These are phyloP conservation scores for Indicator indicator DNA, from an alignment of 2,113 vertebrate genomes.

Conservation along the genomic window DNA sequence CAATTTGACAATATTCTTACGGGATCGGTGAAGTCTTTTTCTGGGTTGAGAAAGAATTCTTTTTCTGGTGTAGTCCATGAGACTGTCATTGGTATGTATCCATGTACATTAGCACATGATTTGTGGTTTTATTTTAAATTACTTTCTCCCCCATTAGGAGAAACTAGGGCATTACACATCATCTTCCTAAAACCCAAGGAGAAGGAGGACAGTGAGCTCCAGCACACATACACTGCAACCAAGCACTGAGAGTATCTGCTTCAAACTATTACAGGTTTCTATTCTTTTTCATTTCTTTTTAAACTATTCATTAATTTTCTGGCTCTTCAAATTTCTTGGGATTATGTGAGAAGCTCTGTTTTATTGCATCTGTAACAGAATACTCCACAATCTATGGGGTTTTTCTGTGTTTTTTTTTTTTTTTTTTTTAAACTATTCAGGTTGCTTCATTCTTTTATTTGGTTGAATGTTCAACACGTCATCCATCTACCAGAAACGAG, in stretches of 20 bases:
- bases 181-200: background rate
- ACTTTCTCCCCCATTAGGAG: background rate
- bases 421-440: background rate
- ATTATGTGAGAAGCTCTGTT: conserved; percentile 10
- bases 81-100: background rate
- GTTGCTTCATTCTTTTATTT: background rate
- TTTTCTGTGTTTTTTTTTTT: background rate
- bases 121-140: conserved; percentile 36
- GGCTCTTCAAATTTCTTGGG: conserved; percentile 18
- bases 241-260: background rate
- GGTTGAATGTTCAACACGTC: background rate
- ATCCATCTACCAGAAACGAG: background rate
- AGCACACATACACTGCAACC: background rate
- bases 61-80: background rate
- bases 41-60: conserved; percentile 9
- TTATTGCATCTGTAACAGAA: conserved; percentile 34
- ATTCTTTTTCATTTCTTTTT: conserved; percentile 44
- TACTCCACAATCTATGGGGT: background rate
- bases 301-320: conserved; percentile 61
- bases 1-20: background rate
- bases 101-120: conserved; percentile 6
- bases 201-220: background rate
- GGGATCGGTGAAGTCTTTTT: background rate
- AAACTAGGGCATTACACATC: background rate
- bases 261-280: background rate